phyloP scores from a whole-genome alignment of 2,113 vertebrate genomes.

The Pagrus major region DNA sequence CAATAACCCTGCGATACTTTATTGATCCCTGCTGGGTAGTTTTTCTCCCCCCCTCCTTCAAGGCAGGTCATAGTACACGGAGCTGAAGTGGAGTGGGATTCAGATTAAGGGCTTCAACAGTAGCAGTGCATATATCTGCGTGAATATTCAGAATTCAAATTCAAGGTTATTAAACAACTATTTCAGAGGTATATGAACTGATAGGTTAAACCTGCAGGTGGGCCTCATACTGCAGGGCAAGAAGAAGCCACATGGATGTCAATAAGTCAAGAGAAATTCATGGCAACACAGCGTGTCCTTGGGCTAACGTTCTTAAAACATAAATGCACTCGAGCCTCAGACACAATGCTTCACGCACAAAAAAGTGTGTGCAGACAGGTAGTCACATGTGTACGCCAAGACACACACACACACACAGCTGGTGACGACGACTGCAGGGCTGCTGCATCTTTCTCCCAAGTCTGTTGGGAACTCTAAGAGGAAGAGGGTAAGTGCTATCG shows the following conservation, averaged over 20 bases:
- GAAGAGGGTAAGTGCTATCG: constrained; percentile 83
- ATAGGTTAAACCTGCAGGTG: constrained; percentile 20
- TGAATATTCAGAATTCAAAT: constrained; percentile 21
- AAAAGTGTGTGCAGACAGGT: constrained; percentile 28
- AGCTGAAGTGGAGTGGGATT: not conserved
- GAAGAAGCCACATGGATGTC: constrained; percentile 19
- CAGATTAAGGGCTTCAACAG: not conserved
- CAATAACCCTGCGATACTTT: constrained; percentile 26
- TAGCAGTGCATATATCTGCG: not conserved
- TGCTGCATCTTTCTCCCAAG: constrained; percentile 51
- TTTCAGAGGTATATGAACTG: constrained; percentile 4
- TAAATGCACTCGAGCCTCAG: constrained; percentile 30
- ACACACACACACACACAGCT: constrained; percentile 25
- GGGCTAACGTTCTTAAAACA: constrained; percentile 25
- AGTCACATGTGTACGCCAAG: not conserved
- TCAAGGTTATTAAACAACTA: constrained; percentile 22
- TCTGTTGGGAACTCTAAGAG: constrained; percentile 73
- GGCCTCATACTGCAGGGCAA: not conserved
- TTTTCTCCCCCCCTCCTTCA: not conserved
- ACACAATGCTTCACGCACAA: constrained; percentile 41
- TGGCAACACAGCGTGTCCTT: constrained; percentile 33
- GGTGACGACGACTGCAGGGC: constrained; percentile 55
- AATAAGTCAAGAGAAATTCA: constrained; percentile 41
- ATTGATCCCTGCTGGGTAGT: constrained; percentile 18
- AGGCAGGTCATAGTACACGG: constrained; percentile 30